Conservation (phyloP, 2,888 invertebrate species). For the Hirtodrosophila duncani region DNA sequence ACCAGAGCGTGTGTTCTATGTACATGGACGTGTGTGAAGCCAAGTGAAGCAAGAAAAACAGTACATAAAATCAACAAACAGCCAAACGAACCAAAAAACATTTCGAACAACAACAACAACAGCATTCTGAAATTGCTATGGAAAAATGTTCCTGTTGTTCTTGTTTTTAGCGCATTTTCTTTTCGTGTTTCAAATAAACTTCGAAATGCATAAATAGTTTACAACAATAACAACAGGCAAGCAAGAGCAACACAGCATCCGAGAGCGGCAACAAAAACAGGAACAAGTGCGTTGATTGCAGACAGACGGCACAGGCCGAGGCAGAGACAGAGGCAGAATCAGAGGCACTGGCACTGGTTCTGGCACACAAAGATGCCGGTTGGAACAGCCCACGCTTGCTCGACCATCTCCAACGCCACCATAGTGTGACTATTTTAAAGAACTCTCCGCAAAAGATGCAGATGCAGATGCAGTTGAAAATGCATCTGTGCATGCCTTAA, state of each 20-base stretch:
- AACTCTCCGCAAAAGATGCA: conserved; percentile 35
- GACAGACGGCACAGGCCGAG: conserved; percentile 38
- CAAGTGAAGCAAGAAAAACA: conserved; percentile 68
- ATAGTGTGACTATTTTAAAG: conserved; percentile 57
- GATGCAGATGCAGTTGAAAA: conserved; percentile 32
- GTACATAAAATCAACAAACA: conserved; percentile 71
- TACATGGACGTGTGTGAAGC: conserved; percentile 29
- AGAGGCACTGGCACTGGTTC: neutral
- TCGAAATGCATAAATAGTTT: conserved; percentile 70
- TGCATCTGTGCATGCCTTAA: no score
- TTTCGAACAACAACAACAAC: conserved; percentile 22
- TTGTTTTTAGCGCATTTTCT: conserved; percentile 16
- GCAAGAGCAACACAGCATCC: conserved; percentile 18
- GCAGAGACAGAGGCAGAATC: neutral
- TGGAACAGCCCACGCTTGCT: no score
- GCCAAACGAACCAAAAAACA: conserved; percentile 24
- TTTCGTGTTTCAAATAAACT: conserved; percentile 65
- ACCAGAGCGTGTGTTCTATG: neutral
- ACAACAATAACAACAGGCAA: conserved; percentile 60
- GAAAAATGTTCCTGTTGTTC: conserved; percentile 17
- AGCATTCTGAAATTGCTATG: conserved; percentile 1
- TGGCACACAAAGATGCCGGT: neutral
- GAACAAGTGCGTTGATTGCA: conserved; percentile 70
- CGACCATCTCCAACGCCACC: no score
- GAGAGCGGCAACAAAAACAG: conserved; percentile 40